Evolutionary conservation across 2,113 vertebrate genomes (phyloP).

Genomic region (Osmerus eperlanus): DNA sequence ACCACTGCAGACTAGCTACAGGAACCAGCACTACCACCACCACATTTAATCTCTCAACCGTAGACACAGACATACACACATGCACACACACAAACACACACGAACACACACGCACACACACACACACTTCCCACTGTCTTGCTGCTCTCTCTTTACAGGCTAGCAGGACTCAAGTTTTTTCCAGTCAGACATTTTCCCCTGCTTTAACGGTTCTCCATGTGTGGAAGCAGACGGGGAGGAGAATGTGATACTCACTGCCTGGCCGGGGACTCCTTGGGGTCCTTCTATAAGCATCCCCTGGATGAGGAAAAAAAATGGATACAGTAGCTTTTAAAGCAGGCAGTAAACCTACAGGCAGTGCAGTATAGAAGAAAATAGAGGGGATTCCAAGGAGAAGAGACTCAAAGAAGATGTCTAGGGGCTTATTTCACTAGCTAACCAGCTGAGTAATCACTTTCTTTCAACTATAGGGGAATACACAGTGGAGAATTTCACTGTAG

Average conservation of each 20-base stretch:
- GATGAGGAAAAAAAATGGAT: conserved; percentile 51
- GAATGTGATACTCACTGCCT: conserved; percentile 81
- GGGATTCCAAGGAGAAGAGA: not conserved
- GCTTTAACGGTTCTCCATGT: conserved; percentile 67
- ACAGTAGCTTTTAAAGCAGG: conserved; percentile 60
- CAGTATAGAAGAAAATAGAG: conserved; percentile 21
- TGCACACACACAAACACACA: not conserved
- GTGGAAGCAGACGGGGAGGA: conserved; percentile 41
- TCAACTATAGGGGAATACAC: not conserved
- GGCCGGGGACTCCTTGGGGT: conserved; percentile 86
- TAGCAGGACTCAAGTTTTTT: conserved; percentile 55
- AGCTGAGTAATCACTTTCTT: not conserved
- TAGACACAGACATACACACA: conserved; percentile 37
- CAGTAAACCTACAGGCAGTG: conserved; percentile 44
- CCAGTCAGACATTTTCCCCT: conserved; percentile 59
- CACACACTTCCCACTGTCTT: conserved; percentile 38
- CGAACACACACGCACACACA: not conserved
- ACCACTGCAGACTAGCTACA: conserved; percentile 16
- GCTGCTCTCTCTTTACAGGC: conserved; percentile 48
- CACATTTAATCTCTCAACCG: conserved; percentile 39
- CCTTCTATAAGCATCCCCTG: conserved; percentile 98
- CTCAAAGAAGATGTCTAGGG: conserved; percentile 6
- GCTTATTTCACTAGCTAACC: not conserved
- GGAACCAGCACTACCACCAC: conserved; percentile 49
- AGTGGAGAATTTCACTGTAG: not conserved